These are phyloP conservation scores for Tetramorium alpestre DNA, from an alignment of 1,140 invertebrate species.

Conservation along the genomic window DNA sequence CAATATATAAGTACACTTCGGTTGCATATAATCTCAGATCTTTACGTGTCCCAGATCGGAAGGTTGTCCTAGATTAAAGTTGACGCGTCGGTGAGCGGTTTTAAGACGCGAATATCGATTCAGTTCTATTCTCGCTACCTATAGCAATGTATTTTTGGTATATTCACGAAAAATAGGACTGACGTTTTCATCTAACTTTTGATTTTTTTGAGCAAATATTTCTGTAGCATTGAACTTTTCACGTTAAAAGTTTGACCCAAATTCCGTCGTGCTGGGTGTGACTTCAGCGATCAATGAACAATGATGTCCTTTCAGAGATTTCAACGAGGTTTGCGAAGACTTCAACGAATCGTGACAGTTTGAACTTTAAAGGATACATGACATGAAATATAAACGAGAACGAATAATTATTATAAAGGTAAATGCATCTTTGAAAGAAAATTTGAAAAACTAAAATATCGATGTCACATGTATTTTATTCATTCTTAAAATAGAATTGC, in stretches of 20 bases:
- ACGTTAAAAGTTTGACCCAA: not conserved
- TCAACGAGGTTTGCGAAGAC: constrained; percentile 61
- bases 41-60: constrained; percentile 57
- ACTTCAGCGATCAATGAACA: not conserved
- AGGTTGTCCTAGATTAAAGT: constrained; percentile 57
- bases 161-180: not conserved
- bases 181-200: not conserved
- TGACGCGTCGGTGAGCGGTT: constrained; percentile 23
- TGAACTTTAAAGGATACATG: not conserved
- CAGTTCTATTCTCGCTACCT: constrained; percentile 42
- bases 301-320: constrained; percentile 51
- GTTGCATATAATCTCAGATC: constrained; percentile 34
- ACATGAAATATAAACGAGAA: not conserved
- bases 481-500: not conserved
- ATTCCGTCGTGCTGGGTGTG: not conserved
- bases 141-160: constrained; percentile 12
- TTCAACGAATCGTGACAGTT: constrained; percentile 53
- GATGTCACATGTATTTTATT: not conserved
- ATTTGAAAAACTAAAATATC: not conserved
- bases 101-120: constrained; percentile 60
- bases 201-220: not conserved
- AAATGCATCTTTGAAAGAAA: not conserved
- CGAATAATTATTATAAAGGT: not conserved
- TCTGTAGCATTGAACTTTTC: not conserved
- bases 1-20: constrained; percentile 1